Evolutionary conservation across 1,140 invertebrate species (phyloP), one percentile per base, ranked within the genome.

Genomic region (Leptinotarsa undecemlineata): DNA sequence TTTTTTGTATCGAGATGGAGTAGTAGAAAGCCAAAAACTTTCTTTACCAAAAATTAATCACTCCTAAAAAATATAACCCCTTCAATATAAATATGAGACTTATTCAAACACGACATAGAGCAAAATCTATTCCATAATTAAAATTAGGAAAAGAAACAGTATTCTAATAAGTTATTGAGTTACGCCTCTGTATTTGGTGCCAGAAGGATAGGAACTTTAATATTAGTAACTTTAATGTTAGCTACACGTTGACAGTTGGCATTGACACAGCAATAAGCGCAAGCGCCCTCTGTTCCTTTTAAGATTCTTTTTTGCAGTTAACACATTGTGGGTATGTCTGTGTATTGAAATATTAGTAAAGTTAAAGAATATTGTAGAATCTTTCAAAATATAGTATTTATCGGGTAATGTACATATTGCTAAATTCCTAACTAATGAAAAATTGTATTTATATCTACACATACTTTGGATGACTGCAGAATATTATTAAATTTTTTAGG

Each of bases 401-500:
- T 42, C 8, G 33, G 33, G 33, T 42, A 42, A 42, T 42, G n/a
- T 19, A 57, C 51, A 57, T 57, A n/a, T 57, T 57, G 15, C n/a
- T n/a, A 57, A 57, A 8, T n/a, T 57, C 4, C 3, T 57, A 57
- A 17, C n/a, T 2, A 57, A 57, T 57, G 51, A 19, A 57, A 48
- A 68, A 47, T 68, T 42, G 5, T 17, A n/a, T 68, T 47, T 42
- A 2, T n/a, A 68, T 26, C 19, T 15, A 6, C 19, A 2, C 19
- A 57, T 57, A 19, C 17, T 60, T 14, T 21, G 13, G 69, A 71
- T 71, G 69, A 47, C n/a, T 57, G 13, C 20, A 51, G 69, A 57
- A n/a, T n/a, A 48, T 47, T n/a, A 68, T 20, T 51, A 11, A 5
- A 26, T 21, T 8, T 64, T 69, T 69, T 69, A 69, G 71, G 57